Conservation (phyloP, 2,797 vertebrate species). For the Cheirogaleus major region DNA sequence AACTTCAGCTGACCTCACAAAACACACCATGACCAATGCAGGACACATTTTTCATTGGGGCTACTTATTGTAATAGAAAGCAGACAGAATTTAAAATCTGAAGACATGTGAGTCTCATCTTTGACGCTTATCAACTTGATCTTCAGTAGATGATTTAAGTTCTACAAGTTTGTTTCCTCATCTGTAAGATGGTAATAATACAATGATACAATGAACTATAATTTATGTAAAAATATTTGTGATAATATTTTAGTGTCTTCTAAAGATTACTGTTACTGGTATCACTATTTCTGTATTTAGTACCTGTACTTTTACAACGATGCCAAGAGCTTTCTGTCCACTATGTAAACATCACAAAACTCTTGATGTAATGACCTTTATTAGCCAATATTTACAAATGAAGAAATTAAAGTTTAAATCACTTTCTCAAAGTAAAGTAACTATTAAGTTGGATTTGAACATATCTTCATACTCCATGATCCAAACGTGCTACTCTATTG, state of each 20-base stretch:
- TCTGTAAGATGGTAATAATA: neutral
- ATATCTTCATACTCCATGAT: neutral
- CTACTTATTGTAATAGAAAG: neutral
- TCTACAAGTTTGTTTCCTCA: neutral
- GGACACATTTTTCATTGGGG: neutral
- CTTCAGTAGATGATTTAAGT: neutral
- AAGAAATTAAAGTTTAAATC: neutral
- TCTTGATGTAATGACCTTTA: neutral
- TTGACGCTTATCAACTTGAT: neutral
- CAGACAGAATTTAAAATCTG: neutral
- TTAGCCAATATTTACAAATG: neutral
- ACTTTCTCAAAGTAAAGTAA: neutral
- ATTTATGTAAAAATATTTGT: neutral
- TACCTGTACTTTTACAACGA: neutral
- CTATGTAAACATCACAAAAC: neutral
- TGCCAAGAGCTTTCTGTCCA: neutral
- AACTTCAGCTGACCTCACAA: neutral
- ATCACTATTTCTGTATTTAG: neutral
- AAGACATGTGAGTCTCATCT: neutral
- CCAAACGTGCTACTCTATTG: neutral
- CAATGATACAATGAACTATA: neutral
- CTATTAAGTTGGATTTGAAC: neutral
- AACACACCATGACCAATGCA: neutral
- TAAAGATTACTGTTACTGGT: neutral
- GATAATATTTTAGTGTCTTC: neutral